Conservation (phyloP, 1,140 invertebrate genomes). For the Hyphantria cunea region DNA sequence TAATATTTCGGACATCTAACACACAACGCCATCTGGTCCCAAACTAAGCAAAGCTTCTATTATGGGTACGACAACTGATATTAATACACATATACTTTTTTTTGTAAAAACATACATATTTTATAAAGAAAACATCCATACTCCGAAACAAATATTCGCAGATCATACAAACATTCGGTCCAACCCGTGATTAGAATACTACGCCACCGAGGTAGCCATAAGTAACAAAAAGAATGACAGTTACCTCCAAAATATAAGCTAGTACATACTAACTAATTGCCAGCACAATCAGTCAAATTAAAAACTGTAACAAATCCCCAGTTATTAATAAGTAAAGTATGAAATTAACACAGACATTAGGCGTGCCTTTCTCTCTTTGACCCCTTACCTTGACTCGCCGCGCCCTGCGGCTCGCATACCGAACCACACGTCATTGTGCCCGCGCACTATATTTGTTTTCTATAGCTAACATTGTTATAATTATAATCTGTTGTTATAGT, state of each 20-base stretch:
- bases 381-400: conserved; percentile 73
- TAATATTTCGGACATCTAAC: no score
- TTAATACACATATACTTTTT: no score
- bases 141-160: no score
- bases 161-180: no score
- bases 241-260: background rate
- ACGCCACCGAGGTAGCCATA: no score
- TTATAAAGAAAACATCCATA: no score
- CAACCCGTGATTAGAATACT: no score
- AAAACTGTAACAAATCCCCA: conserved; percentile 6
- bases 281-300: background rate
- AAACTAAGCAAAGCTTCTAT: no score
- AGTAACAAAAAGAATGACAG: background rate
- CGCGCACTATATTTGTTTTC: conserved; percentile 36
- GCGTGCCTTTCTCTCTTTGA: conserved; percentile 65
- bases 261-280: background rate
- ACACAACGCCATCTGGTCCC: no score
- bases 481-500: conserved; percentile 13
- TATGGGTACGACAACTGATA: no score
- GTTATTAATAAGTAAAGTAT: conserved; percentile 40
- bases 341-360: conserved; percentile 51
- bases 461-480: conserved; percentile 30
- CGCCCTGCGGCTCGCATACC: conserved; percentile 65
- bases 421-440: conserved; percentile 49
- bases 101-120: no score